These are phyloP conservation scores for Caprella mutica DNA, from an alignment of 2,888 invertebrate species.

Conservation along the genomic window DNA sequence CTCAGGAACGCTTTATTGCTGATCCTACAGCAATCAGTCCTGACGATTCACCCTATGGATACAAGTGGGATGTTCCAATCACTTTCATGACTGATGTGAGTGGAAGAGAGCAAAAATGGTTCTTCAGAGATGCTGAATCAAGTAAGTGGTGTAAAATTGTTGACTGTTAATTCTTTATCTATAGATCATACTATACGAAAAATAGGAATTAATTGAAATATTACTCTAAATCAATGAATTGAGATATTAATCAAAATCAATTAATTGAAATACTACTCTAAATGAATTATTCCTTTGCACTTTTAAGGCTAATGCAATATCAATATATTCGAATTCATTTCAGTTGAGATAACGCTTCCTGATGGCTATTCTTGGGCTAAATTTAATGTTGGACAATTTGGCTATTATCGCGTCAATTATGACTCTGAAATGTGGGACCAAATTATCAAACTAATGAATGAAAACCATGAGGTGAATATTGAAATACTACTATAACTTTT, in stretches of 20 bases:
- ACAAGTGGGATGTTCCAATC: slow-evolving; percentile 76
- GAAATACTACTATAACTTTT: no score
- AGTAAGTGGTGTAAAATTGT: no score
- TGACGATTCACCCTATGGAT: slow-evolving; percentile 43
- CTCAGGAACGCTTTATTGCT: slow-evolving; percentile 62
- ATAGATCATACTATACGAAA: no score
- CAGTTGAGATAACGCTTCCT: slow-evolving; percentile 31
- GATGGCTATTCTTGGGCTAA: slow-evolving; percentile 54
- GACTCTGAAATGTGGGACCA: slow-evolving; percentile 53
- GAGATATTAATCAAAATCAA: no score
- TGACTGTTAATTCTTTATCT: no score
- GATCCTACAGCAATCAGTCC: slow-evolving; percentile 48
- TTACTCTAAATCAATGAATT: no score
- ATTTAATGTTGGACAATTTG: slow-evolving; percentile 70
- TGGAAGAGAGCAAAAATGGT: slow-evolving; percentile 40
- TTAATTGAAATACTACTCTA: no score
- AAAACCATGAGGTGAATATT: slow-evolving; percentile 41
- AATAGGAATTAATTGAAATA: no score
- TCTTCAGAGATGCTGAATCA: slow-evolving; percentile 38
- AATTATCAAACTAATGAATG: slow-evolving; percentile 43
- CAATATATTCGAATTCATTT: no score
- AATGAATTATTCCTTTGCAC: no score
- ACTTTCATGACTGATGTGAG: slow-evolving; percentile 46
- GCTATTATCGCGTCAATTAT: slow-evolving; percentile 83
- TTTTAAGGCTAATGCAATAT: no score